Evolutionary conservation across 2,888 invertebrate species (phyloP).

Genomic region (Dynastes hyllus): DNA sequence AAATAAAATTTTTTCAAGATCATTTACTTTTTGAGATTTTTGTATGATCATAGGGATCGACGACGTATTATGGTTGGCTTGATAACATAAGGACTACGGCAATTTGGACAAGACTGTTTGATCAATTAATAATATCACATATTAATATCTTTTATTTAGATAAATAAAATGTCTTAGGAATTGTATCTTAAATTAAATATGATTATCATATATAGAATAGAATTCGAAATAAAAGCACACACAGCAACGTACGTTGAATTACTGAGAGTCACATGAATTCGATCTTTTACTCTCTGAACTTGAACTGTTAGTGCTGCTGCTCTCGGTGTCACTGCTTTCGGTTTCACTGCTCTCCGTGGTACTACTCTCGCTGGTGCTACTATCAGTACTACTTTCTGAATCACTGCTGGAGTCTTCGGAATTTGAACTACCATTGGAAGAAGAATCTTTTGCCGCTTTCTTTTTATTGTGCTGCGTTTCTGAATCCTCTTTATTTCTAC

Average conservation of each 20-base stretch:
- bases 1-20: too few relatives aligned
- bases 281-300: constrained; percentile 42
- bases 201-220: constrained; percentile 5
- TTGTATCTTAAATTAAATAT: neutral
- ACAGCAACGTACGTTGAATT: neutral
- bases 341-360: neutral
- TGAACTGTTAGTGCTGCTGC: constrained; percentile 34
- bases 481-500: neutral
- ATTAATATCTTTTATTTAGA: constrained; percentile 26
- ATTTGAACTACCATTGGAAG: constrained; percentile 40
- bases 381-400: constrained; percentile 13
- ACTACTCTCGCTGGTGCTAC: constrained; percentile 22
- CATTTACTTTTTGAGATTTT: too few relatives aligned
- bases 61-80: too few relatives aligned
- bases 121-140: neutral
- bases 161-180: constrained; percentile 9
- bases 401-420: constrained; percentile 31
- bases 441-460: constrained; percentile 22
- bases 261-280: constrained; percentile 43
- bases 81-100: too few relatives aligned
- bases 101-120: too few relatives aligned
- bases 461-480: constrained; percentile 17
- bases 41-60: too few relatives aligned
- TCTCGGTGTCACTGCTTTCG: constrained; percentile 9
- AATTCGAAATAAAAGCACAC: neutral